These are phyloP conservation scores for Philonicus albiceps DNA, from an alignment of 2,888 invertebrate species.

Conservation along the genomic window DNA sequence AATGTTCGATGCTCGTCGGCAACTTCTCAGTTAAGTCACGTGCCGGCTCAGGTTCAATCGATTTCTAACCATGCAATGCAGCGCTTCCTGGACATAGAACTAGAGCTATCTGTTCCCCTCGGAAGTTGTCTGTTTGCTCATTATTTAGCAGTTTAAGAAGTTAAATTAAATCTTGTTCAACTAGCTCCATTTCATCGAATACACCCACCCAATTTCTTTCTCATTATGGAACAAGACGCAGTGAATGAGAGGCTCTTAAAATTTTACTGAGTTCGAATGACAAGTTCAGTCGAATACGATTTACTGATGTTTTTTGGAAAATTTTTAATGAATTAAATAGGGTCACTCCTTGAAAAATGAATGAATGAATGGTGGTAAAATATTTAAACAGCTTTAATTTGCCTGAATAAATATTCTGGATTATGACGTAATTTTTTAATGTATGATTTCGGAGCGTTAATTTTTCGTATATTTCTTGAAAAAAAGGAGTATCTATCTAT, in stretches of 20 bases:
- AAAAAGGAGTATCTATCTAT: no score
- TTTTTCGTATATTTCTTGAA: no score
- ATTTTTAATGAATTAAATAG: no score
- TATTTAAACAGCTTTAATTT: no score
- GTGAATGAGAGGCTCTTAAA: neutral
- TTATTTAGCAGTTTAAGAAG: neutral
- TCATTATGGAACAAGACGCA: neutral
- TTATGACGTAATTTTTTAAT: no score
- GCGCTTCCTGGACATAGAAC: neutral
- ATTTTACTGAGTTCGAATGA: neutral
- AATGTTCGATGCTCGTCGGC: neutral
- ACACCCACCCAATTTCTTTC: neutral
- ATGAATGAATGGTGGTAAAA: no score
- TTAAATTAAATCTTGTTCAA: neutral
- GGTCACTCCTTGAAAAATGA: no score
- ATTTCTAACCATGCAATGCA: neutral
- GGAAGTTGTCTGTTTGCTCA: neutral
- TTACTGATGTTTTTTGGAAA: no score
- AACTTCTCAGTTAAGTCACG: slow-evolving; percentile 6
- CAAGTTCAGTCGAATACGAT: neutral
- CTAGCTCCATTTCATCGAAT: neutral
- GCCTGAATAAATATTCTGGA: no score
- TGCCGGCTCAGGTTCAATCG: neutral
- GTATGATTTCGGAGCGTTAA: no score
- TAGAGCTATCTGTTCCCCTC: neutral